Base-by-base conservation (phyloP, 2,797 vertebrate species). In the Enteromius viviparus region DNA sequence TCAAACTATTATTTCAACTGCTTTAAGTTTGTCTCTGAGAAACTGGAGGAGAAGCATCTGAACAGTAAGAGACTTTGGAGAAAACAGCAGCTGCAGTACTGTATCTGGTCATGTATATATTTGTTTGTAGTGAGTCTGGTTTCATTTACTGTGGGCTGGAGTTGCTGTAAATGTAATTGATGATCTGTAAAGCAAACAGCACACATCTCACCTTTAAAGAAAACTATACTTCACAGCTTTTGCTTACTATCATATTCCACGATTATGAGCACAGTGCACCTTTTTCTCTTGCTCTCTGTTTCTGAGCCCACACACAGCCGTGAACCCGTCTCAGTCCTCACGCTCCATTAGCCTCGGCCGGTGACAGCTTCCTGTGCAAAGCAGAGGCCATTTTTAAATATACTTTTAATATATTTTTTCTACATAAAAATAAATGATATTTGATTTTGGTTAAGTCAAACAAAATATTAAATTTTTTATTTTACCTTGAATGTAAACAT, bases 331-430 rank as follows among this genome's bases (percentile, higher is more conserved):
- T 78, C 76, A 71, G 42, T 75, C 62, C 55, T 81, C 62, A 45
- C 3, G 60, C 58, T 74, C 47, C 66, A 74, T 84, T 78, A 84
- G 66, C 49, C 45, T 58, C 26, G 64, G 66, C 55, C 66, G 11
- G 49, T 81, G 82, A 86, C 82, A 84, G 72, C 32, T 80, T 51
- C 76, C 74, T 70, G 74, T 77, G 55, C 83, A 71, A 47, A 66
- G 53, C 64, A 62, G 45, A 65, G 15, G 68, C 7, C 37, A 1
- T 37, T 1, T 37, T 37, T 37, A 7, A 37, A 6, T 37, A 37
- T 37, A 37, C 37, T 7, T 37, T 37, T 7, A 37, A 37, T 7
- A 37, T 37, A 37, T 37, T 37, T 37, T 8, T 37, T 6, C 37
- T 37, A 37, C 37, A 37, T 7, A 37, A 37, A 37, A 37, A 37